Percentiles rank a stretch among this genome's conserved stretches.
These are phyloP conservation scores for Nemurella pictetii DNA, from an alignment of 2,888 invertebrate genomes.

Conservation along the genomic window DNA sequence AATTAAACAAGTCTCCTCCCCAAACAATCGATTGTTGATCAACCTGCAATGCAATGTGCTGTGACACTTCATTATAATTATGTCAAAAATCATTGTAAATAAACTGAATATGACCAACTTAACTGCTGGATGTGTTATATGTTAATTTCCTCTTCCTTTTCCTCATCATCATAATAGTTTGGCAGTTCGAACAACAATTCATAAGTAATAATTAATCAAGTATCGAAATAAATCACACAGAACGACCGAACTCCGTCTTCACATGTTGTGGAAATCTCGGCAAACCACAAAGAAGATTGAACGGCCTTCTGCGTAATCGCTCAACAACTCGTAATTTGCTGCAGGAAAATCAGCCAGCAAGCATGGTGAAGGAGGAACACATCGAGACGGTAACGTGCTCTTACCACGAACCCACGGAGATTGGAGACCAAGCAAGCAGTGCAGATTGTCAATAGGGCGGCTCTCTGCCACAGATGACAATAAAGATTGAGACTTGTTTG, in stretches of 20 bases:
- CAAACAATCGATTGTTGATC: slow-evolving; percentile 18
- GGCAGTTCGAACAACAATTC: too few species aligned
- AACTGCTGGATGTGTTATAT: not conserved
- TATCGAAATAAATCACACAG: too few species aligned
- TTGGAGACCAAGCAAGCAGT: not conserved
- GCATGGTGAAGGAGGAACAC: not conserved
- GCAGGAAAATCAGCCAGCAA: not conserved
- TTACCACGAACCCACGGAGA: not conserved
- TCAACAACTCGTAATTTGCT: too few species aligned
- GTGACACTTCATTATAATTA: slow-evolving; percentile 42
- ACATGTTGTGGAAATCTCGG: too few species aligned
- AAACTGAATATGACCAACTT: slow-evolving; percentile 35
- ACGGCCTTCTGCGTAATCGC: too few species aligned
- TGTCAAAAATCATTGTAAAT: slow-evolving; percentile 43
- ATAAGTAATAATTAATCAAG: too few species aligned
- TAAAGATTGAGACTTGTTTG: not conserved
- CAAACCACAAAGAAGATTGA: too few species aligned
- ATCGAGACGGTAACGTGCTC: not conserved
- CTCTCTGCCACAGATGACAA: not conserved
- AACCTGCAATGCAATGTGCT: slow-evolving; percentile 40
- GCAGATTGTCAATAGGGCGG: not conserved
- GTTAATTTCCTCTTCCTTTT: not conserved
- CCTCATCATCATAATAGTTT: too few species aligned
- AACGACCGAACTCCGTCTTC: too few species aligned
- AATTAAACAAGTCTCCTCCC: not conserved